A percentile compares a stretch with the other conserved stretches of the same genome.
These are phyloP conservation scores for Spermophilus dauricus DNA, from an alignment of 2,113 vertebrate genomes.

Conservation along the genomic window DNA sequence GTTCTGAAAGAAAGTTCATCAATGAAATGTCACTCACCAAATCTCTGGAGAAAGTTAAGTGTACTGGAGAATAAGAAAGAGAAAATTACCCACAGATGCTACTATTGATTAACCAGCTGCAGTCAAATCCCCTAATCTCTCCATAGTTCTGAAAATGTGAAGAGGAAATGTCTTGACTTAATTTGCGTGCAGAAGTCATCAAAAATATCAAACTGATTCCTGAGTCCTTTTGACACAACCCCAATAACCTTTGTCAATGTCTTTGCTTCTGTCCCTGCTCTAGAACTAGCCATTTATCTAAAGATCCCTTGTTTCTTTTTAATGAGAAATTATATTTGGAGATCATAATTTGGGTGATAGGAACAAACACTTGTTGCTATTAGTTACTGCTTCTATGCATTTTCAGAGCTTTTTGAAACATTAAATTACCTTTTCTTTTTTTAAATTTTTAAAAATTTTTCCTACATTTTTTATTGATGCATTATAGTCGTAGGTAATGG, in stretches of 20 bases:
- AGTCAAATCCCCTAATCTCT: slow-evolving; percentile 29
- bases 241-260: background rate
- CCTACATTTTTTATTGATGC: too few species aligned
- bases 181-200: background rate
- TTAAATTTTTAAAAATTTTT: too few species aligned
- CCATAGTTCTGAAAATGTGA: slow-evolving; percentile 37
- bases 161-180: slow-evolving; percentile 45
- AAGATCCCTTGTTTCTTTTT: background rate
- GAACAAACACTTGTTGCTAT: background rate
- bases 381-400: background rate
- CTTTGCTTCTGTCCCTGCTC: background rate
- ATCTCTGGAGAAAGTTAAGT: slow-evolving; percentile 48
- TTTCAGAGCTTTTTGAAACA: slow-evolving; percentile 6
- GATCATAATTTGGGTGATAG: background rate
- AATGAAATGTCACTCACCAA: slow-evolving; percentile 60
- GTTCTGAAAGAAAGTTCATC: slow-evolving; percentile 67
- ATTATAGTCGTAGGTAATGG: too few species aligned
- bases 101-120: slow-evolving; percentile 38
- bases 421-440: slow-evolving; percentile 2
- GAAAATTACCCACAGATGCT: slow-evolving; percentile 46
- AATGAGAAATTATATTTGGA: slow-evolving; percentile 50
- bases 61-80: slow-evolving; percentile 49
- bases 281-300: slow-evolving; percentile 11
- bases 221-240: background rate
- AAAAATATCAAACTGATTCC: slow-evolving; percentile 8